Conservation (phyloP, 2,797 vertebrate genomes). For the Hydrocynus forskahlii region DNA sequence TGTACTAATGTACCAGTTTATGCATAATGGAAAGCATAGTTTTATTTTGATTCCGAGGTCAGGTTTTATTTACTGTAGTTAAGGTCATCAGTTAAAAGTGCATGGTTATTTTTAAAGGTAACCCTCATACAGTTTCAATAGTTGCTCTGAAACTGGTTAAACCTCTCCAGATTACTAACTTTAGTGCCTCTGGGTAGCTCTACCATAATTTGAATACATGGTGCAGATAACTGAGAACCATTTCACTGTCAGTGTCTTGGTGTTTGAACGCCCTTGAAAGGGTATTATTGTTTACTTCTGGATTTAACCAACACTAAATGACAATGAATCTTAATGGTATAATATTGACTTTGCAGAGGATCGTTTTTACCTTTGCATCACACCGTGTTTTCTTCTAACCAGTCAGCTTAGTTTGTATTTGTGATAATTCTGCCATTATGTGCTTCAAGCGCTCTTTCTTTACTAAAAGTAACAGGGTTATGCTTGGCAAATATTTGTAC, state of each 20-base stretch:
- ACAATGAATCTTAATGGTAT: not conserved
- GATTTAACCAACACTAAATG: constrained; percentile 9
- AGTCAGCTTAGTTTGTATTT: not conserved
- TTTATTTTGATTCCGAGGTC: not conserved
- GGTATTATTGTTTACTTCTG: constrained; percentile 8
- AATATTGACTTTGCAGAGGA: not conserved
- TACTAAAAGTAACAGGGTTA: not conserved
- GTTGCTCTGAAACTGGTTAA: not conserved
- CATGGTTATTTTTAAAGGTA: too few species aligned
- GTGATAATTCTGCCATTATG: not conserved
- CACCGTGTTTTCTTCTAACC: not conserved
- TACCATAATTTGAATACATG: not conserved
- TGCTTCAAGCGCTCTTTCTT: not conserved
- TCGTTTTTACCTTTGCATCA: not conserved
- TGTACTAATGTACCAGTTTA: not conserved
- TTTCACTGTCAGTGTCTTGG: not conserved
- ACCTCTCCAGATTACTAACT: not conserved
- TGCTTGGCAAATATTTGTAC: not conserved
- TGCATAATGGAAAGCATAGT: not conserved
- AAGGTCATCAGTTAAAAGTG: not conserved
- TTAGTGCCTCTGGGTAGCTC: not conserved
- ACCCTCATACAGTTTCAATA: too few species aligned
- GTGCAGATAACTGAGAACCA: not conserved
- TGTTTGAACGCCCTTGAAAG: not conserved
- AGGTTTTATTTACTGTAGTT: not conserved